Conservation (phyloP, 2,797 vertebrate species). For the Lagocephalus sceleratus region DNA sequence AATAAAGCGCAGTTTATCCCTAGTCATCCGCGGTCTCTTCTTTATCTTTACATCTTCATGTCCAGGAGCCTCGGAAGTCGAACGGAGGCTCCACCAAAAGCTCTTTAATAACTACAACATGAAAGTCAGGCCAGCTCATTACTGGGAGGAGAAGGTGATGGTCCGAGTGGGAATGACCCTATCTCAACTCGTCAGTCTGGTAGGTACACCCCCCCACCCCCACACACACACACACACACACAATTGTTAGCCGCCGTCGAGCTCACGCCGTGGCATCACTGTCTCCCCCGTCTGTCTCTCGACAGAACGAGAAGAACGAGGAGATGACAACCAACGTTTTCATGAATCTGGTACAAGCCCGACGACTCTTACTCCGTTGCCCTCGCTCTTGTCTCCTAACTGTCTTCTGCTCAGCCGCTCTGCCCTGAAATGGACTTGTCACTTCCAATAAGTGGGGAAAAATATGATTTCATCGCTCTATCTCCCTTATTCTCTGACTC, state of each 20-base stretch:
- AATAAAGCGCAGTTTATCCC: too few species aligned
- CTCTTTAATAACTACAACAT: conserved; percentile 78
- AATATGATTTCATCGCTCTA: conserved; percentile 41
- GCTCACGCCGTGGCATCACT: conserved; percentile 6
- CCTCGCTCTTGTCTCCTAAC: conserved; percentile 15
- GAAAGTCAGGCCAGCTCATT: conserved; percentile 77
- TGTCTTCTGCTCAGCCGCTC: conserved; percentile 7
- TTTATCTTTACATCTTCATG: conserved; percentile 4
- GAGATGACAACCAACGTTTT: conserved; percentile 83
- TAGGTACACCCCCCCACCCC: conserved; percentile 29
- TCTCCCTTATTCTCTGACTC: conserved; percentile 19
- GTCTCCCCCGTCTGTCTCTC: conserved; percentile 18
- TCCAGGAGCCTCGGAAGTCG: conserved; percentile 71
- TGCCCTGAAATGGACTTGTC: conserved; percentile 55
- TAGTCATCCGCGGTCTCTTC: neutral
- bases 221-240: too few species aligned
- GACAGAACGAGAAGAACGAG: conserved; percentile 77
- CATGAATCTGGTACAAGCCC: conserved; percentile 79
- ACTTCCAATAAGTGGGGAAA: conserved; percentile 50
- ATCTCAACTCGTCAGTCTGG: conserved; percentile 80
- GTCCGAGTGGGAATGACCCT: conserved; percentile 82
- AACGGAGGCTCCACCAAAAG: conserved; percentile 65
- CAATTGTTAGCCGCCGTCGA: neutral
- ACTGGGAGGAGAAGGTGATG: conserved; percentile 77
- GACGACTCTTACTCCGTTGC: conserved; percentile 20